Evolutionary conservation across 2,797 vertebrate species (phyloP).

Genomic region (Morelia viridis): DNA sequence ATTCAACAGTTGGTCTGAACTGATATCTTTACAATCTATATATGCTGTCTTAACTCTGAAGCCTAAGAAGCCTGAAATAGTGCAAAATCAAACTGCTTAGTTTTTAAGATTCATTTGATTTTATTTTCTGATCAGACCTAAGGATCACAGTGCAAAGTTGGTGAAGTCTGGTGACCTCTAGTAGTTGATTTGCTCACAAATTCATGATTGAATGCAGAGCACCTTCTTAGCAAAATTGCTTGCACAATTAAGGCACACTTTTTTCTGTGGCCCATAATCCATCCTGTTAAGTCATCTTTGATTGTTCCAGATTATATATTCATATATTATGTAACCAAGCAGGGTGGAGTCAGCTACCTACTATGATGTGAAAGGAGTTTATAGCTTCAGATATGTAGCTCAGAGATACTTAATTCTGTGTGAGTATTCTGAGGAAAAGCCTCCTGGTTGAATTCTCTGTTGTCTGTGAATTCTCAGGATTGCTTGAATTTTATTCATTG

Average conservation of each 20-base stretch:
- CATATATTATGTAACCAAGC: background rate
- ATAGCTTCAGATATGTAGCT: background rate
- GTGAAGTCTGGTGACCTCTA: background rate
- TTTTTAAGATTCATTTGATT: background rate
- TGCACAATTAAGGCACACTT: background rate
- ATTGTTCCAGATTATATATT: background rate
- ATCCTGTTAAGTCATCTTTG: background rate
- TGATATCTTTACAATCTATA: background rate
- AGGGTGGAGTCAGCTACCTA: background rate
- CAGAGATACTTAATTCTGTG: background rate
- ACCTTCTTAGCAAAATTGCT: background rate
- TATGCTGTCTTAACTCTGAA: background rate
- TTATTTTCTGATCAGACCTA: background rate
- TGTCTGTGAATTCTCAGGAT: background rate
- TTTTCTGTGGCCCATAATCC: background rate
- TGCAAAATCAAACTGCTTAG: background rate
- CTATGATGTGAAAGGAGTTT: background rate
- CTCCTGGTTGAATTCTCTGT: background rate
- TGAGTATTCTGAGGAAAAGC: background rate
- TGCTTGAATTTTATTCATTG: background rate
- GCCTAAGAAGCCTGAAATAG: background rate
- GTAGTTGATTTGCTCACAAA: background rate
- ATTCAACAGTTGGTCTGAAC: background rate
- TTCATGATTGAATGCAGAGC: background rate
- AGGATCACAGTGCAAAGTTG: background rate